A percentile compares a stretch with the other conserved stretches of the same genome.
Evolutionary conservation across 2,797 vertebrate species (phyloP).

Genomic region (Falco concolor): DNA sequence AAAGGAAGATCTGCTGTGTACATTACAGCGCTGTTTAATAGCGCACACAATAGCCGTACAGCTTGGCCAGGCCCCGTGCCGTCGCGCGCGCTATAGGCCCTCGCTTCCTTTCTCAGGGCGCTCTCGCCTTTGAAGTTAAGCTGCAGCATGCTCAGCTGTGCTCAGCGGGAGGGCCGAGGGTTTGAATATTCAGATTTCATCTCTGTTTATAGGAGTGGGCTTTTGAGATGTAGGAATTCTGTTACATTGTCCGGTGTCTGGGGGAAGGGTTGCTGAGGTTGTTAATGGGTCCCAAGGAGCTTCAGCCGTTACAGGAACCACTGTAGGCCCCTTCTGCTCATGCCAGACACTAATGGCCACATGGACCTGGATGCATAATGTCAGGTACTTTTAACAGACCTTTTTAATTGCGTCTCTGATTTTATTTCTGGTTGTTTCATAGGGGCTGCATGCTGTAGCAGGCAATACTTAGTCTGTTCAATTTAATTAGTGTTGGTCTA

Average conservation of each 20-base stretch:
- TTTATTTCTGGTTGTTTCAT: neutral
- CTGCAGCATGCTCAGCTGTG: slow-evolving; percentile 57
- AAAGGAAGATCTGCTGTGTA: neutral
- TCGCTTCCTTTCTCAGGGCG: slow-evolving; percentile 53
- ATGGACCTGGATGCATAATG: neutral
- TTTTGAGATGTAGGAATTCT: slow-evolving; percentile 55
- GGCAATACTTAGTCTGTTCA: neutral
- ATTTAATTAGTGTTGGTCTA: neutral
- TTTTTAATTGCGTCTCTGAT: neutral
- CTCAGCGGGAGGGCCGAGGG: slow-evolving; percentile 6
- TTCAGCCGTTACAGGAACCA: neutral
- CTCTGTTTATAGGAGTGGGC: slow-evolving; percentile 31
- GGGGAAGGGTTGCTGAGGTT: slow-evolving; percentile 13
- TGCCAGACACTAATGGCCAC: neutral
- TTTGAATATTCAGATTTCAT: slow-evolving; percentile 62
- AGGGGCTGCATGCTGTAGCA: neutral
- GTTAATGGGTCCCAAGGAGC: slow-evolving; percentile 43
- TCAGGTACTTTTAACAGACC: neutral
- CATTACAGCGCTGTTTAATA: neutral
- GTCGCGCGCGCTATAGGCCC: neutral
- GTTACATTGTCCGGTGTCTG: neutral
- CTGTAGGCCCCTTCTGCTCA: neutral
- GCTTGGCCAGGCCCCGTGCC: neutral
- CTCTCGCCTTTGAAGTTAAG: slow-evolving; percentile 50
- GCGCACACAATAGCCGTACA: neutral